These are phyloP conservation scores for Nyctibius grandis DNA, from an alignment of 2,797 vertebrate genomes.

Conservation along the genomic window DNA sequence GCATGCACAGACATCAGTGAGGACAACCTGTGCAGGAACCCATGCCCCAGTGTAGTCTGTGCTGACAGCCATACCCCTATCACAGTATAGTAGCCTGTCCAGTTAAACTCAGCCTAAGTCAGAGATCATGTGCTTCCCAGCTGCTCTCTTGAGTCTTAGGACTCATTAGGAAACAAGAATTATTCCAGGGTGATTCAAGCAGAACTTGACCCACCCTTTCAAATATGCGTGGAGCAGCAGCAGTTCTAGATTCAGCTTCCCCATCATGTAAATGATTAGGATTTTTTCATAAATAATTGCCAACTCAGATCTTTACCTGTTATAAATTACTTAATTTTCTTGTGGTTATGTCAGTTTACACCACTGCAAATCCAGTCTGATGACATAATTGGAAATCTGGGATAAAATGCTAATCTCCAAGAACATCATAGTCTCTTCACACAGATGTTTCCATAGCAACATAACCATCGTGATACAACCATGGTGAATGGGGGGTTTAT, in stretches of 20 bases:
- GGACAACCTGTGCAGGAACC: not conserved
- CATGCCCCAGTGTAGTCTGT: not conserved
- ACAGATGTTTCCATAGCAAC: slow-evolving; percentile 56
- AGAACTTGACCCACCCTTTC: not conserved
- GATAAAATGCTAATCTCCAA: slow-evolving; percentile 5
- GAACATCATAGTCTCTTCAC: not conserved
- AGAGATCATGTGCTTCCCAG: not conserved
- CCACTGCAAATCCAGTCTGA: not conserved
- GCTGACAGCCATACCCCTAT: accelerated
- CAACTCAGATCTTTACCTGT: not conserved
- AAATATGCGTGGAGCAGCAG: not conserved
- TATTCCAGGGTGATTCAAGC: not conserved
- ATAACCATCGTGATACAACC: not conserved
- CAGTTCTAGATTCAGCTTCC: not conserved
- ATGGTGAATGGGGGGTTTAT: not conserved
- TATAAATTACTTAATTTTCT: not conserved
- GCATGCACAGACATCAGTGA: not conserved
- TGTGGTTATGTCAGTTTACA: not conserved
- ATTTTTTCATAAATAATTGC: not conserved
- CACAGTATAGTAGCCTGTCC: not conserved
- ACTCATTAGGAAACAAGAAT: not conserved
- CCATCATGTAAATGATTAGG: not conserved
- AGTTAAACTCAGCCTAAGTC: not conserved
- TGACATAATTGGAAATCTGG: slow-evolving; percentile 24
- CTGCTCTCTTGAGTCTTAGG: not conserved